Evolutionary conservation across 2,888 invertebrate species (phyloP).

Genomic region (Drosophila sordidula): DNA sequence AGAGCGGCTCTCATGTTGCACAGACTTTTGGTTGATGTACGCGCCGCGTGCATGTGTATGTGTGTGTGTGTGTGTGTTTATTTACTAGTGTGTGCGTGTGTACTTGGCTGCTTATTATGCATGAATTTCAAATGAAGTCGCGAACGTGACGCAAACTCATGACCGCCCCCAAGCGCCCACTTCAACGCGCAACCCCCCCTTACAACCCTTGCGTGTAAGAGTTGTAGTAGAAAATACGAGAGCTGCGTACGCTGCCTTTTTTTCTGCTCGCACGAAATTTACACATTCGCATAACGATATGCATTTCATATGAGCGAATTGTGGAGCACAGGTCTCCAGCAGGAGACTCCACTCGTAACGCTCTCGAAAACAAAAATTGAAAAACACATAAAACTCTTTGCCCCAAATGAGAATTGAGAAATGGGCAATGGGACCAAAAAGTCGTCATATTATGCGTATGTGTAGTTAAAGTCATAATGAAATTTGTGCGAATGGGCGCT

Average conservation of each 20-base stretch:
- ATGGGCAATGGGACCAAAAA: slow-evolving; percentile 26
- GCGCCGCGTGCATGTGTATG: slow-evolving; percentile 14
- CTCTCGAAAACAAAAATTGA: slow-evolving; percentile 43
- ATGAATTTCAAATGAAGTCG: slow-evolving; percentile 77
- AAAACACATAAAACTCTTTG: slow-evolving; percentile 71
- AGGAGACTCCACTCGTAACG: slow-evolving; percentile 15
- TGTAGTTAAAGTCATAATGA: slow-evolving; percentile 58
- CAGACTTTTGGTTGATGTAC: slow-evolving; percentile 31
- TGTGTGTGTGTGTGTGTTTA: slow-evolving; percentile 21
- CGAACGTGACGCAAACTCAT: slow-evolving; percentile 77
- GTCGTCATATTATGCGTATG: slow-evolving; percentile 58
- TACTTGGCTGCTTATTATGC: slow-evolving; percentile 76
- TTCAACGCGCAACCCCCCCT: slow-evolving; percentile 17
- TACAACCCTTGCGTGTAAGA: slow-evolving; percentile 9
- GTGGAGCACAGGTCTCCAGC: slow-evolving; percentile 4
- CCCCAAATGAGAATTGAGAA: slow-evolving; percentile 37
- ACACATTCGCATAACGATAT: slow-evolving; percentile 76
- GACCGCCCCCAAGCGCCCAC: slow-evolving; percentile 53
- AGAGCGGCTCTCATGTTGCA: slow-evolving; percentile 59
- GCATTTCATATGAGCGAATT: slow-evolving; percentile 66
- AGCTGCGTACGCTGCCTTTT: slow-evolving; percentile 42
- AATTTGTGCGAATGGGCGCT: slow-evolving; percentile 59
- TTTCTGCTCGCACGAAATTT: slow-evolving; percentile 63
- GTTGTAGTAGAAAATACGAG: slow-evolving; percentile 12
- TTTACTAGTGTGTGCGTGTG: slow-evolving; percentile 47